Evolutionary conservation across 2,888 invertebrate species (phyloP).

Genomic region (Nomada goodeniana): DNA sequence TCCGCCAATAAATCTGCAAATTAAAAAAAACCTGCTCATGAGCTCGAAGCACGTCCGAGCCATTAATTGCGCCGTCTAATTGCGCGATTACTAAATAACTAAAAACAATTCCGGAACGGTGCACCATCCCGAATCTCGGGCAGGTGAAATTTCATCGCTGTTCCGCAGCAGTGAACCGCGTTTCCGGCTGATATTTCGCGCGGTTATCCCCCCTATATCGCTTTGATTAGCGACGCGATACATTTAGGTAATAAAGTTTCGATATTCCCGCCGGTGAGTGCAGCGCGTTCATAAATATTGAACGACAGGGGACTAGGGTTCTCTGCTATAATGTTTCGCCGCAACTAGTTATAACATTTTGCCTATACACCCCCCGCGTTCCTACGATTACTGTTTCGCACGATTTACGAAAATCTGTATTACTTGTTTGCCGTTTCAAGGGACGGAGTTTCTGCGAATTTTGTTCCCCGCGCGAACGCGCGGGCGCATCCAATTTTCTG

Average conservation of each 20-base stretch:
- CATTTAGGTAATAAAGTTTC: constrained; percentile 48
- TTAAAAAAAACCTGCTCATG: too few relatives aligned
- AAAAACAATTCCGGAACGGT: too few relatives aligned
- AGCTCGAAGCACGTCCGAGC: background rate
- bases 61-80: constrained; percentile 64
- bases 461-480: too few relatives aligned
- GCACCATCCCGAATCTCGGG: constrained; percentile 11
- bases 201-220: constrained; percentile 21
- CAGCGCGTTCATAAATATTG: constrained; percentile 26
- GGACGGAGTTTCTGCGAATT: too few relatives aligned
- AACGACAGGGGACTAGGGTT: background rate
- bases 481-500: too few relatives aligned
- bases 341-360: constrained; percentile 10
- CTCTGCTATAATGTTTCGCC: constrained; percentile 10
- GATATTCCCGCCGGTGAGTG: constrained; percentile 22
- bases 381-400: background rate
- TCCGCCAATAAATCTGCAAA: too few relatives aligned
- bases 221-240: constrained; percentile 48
- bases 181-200: constrained; percentile 35
- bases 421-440: too few relatives aligned
- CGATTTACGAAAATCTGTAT: too few relatives aligned
- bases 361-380: background rate
- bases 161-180: background rate
- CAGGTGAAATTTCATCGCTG: constrained; percentile 23
- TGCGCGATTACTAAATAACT: constrained; percentile 25